A percentile compares a stretch with the other conserved stretches of the same genome.
These are phyloP conservation scores for Drymodes brunneopygia DNA, from an alignment of 2,113 vertebrate genomes.

Conservation along the genomic window DNA sequence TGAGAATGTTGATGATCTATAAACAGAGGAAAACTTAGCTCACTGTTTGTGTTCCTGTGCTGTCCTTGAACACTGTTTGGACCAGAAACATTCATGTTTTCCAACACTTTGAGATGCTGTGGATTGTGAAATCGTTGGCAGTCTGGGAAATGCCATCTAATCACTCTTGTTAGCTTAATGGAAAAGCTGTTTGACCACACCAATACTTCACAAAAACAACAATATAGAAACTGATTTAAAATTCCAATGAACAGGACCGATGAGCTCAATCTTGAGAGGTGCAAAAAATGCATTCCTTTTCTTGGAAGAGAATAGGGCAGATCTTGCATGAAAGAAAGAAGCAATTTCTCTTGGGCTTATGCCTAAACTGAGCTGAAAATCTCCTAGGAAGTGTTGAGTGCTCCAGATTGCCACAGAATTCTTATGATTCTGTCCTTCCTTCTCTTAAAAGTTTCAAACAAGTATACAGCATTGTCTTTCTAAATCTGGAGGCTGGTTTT, in stretches of 20 bases:
- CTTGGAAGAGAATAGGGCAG: neutral
- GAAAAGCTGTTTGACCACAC: neutral
- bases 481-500: neutral
- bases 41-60: neutral
- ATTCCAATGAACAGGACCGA: neutral
- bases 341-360: neutral
- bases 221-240: neutral
- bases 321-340: neutral
- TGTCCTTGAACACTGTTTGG: neutral
- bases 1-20: neutral
- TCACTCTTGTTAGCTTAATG: neutral
- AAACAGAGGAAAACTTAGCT: neutral
- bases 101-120: neutral
- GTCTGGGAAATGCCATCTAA: neutral
- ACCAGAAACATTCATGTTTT: neutral
- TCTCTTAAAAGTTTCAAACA: neutral
- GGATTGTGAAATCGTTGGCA: neutral
- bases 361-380: neutral
- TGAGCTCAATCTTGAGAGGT: neutral
- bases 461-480: neutral
- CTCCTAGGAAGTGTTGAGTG: neutral
- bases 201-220: neutral
- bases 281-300: neutral
- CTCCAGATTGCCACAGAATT: neutral
- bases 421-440: neutral